phyloP scores from a whole-genome alignment of 2,113 vertebrate species.

The Cheilinus undulatus region DNA sequence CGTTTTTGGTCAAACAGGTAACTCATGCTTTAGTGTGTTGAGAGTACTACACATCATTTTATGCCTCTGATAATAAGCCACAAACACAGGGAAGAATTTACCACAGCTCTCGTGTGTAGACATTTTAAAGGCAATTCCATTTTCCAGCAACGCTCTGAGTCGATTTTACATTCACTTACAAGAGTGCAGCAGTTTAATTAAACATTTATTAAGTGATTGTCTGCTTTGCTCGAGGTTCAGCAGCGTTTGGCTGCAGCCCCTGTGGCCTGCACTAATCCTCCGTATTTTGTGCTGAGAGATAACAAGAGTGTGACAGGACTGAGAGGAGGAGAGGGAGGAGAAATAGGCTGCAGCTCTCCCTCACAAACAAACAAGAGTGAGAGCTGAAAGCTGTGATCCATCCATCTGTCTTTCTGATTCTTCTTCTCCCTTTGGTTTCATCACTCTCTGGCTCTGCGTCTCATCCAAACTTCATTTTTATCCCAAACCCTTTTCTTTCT shows the following conservation, averaged over 20 bases:
- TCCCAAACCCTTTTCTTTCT: conserved; percentile 36
- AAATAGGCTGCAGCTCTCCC: conserved; percentile 42
- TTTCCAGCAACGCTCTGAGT: conserved; percentile 15
- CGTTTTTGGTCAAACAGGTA: no score
- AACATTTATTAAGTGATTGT: conserved; percentile 53
- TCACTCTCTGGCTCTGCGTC: conserved; percentile 15
- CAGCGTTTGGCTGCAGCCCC: conserved; percentile 49
- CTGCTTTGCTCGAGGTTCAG: conserved; percentile 42
- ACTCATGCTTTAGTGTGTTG: no score
- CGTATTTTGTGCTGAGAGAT: conserved; percentile 62
- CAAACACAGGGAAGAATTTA: not conserved
- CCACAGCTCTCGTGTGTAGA: not conserved
- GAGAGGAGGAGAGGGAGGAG: conserved; percentile 31
- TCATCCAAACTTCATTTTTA: conserved; percentile 16
- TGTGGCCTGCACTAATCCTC: conserved; percentile 58
- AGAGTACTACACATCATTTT: no score
- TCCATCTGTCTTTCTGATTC: conserved; percentile 45
- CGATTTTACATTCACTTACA: not conserved
- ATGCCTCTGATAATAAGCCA: no score
- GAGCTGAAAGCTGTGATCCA: conserved; percentile 40
- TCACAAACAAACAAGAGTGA: conserved; percentile 58
- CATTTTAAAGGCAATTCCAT: conserved; percentile 3
- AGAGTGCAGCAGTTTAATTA: conserved; percentile 48
- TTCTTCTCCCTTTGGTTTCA: conserved; percentile 6
- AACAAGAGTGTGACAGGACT: conserved; percentile 49